A percentile compares a stretch with the other conserved stretches of the same genome.
These are phyloP conservation scores for Hypsibius dujardini DNA, from an alignment of 1,140 invertebrate genomes.

Conservation along the genomic window DNA sequence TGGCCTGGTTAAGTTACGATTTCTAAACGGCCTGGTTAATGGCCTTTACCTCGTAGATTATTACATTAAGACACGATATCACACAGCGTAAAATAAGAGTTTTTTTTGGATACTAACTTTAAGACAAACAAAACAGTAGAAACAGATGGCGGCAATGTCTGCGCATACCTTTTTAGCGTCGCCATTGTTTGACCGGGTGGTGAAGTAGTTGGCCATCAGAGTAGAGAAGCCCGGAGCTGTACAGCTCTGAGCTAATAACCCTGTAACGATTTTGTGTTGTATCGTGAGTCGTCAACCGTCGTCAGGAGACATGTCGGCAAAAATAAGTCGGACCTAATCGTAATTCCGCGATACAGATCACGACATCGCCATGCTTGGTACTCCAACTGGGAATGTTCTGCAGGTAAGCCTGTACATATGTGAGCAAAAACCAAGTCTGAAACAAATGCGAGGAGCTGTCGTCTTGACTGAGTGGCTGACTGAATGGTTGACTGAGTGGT, in stretches of 20 bases:
- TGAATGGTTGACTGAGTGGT: no score
- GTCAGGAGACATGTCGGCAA: no score
- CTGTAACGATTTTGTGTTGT: no score
- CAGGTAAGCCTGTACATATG: slow-evolving; percentile 36
- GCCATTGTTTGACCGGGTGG: slow-evolving; percentile 38
- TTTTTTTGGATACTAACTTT: no score
- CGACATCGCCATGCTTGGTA: slow-evolving; percentile 42
- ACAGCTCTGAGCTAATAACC: slow-evolving; percentile 41
- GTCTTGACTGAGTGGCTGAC: no score
- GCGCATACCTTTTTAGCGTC: neutral
- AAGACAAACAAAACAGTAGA: no score
- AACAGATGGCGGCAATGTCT: neutral
- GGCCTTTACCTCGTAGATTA: no score
- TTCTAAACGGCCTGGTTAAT: no score
- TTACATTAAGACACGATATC: neutral
- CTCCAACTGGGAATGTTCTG: slow-evolving; percentile 44
- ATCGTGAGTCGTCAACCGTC: no score
- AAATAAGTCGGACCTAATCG: slow-evolving; percentile 45
- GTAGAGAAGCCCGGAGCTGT: slow-evolving; percentile 44
- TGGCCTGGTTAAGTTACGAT: no score
- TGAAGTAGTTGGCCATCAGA: slow-evolving; percentile 44
- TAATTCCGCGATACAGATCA: slow-evolving; percentile 39
- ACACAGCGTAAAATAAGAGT: no score
- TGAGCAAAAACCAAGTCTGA: neutral
- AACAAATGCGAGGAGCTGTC: no score